Percentiles rank a stretch among this genome's conserved stretches.
Evolutionary conservation across 2,113 vertebrate genomes (phyloP).

Genomic region (Origma solitaria): DNA sequence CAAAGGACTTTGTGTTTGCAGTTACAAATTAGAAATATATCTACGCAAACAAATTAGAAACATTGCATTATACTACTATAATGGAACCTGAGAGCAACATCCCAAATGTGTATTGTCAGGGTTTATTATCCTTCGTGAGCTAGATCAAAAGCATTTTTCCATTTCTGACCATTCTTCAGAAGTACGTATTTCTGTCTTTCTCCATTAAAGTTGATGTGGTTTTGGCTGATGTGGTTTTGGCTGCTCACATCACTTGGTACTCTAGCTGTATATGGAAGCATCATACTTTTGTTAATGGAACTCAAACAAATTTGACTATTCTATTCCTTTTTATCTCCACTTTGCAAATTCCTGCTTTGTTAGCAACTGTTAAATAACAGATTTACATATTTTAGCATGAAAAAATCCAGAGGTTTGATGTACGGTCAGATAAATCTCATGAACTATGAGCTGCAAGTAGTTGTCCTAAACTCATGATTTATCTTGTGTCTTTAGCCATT

Average conservation of each 20-base stretch:
- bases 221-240: background rate
- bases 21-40: background rate
- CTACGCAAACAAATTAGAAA: background rate
- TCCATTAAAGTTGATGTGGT: background rate
- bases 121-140: background rate
- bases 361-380: background rate
- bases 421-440: background rate
- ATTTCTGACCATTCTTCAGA: background rate
- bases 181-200: background rate
- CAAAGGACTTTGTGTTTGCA: background rate
- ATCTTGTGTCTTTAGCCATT: background rate
- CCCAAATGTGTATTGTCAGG: background rate
- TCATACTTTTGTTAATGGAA: background rate
- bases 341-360: background rate
- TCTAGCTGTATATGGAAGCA: background rate
- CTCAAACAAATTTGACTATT: background rate
- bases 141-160: background rate
- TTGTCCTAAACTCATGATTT: background rate
- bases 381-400: background rate
- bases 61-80: background rate
- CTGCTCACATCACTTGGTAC: background rate
- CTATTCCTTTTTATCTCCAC: background rate
- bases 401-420: background rate
- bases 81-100: background rate
- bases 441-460: background rate